These are phyloP conservation scores for Ceuthmochares aereus DNA, from an alignment of 2,113 vertebrate species.

Conservation along the genomic window DNA sequence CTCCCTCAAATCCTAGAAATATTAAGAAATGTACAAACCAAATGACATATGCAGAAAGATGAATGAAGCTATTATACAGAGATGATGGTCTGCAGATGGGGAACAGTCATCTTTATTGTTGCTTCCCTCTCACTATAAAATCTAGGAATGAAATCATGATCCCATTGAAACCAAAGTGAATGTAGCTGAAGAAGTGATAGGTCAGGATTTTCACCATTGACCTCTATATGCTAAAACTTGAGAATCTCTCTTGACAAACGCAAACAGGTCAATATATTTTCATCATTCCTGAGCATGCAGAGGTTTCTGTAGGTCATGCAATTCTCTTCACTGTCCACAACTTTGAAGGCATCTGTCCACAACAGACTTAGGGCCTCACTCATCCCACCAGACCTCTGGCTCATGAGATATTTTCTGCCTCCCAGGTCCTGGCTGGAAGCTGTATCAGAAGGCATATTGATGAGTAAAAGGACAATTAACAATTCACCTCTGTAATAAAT, in stretches of 20 bases:
- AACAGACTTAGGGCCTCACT: neutral
- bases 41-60: neutral
- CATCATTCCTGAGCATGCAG: neutral
- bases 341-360: neutral
- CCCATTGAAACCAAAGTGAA: neutral
- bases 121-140: neutral
- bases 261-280: neutral
- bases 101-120: neutral
- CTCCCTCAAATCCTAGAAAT: neutral
- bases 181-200: neutral
- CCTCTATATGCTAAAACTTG: neutral
- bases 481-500: neutral
- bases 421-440: neutral
- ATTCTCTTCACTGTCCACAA: neutral
- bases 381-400: neutral
- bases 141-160: neutral
- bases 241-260: neutral
- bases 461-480: neutral
- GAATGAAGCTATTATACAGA: conserved; percentile 14
- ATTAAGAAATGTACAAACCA: neutral
- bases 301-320: neutral
- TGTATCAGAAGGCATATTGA: neutral
- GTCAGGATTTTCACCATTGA: neutral
- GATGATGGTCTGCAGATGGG: neutral
- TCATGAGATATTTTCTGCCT: neutral